Evolutionary conservation across 2,888 invertebrate genomes (phyloP), one percentile per base, ranked within the genome.

Genomic region (Spisula subtruncata): DNA sequence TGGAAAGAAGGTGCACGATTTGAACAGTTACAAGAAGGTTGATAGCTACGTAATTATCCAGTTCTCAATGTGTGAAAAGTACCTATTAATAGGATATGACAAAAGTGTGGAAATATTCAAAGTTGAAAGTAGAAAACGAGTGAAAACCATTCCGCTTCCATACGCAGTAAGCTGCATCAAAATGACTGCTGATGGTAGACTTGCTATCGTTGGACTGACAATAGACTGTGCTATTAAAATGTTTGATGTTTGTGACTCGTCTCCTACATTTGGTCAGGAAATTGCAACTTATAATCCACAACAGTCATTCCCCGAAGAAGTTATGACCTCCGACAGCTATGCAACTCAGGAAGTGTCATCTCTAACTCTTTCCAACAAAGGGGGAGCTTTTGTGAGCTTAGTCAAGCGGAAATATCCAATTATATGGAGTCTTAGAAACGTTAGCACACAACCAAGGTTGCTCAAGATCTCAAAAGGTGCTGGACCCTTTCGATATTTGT

Each of bases 161-260:
- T 90, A 94, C 51, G 82, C 88, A 32, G 94, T 94, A 0, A 94
- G 93, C 80, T 82, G 82, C 16, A 93, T 95, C 56, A 79, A 91
- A 51, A 54, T 94, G 41, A 93, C 94, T 0, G 32, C 82, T 2
- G 95, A 95, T 88, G 93, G 94, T 54, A 86, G 90, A 18, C 46
- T 89, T 12, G 93, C 91, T 25, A 94, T 94, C 60, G 90, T 94
- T 25, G 95, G 95, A 46, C 91, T 93, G 71, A 91, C 91, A 18
- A 89, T 92, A 14, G 94, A 93, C 86, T 95, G 95, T 84, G 85
- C 89, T 25, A 94, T 95, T 83, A 93, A 92, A 71, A 86, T 94
- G 46, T 89, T 89, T 83, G 92, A 93, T 54, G 85, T 91, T 0
- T 85, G 88, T 54, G 82, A 81, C 1, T 56, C 80, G 16, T 90